Percentiles rank a stretch among this genome's conserved stretches.
These are phyloP conservation scores for Philaethria dido DNA, from an alignment of 2,888 invertebrate genomes.

Conservation along the genomic window DNA sequence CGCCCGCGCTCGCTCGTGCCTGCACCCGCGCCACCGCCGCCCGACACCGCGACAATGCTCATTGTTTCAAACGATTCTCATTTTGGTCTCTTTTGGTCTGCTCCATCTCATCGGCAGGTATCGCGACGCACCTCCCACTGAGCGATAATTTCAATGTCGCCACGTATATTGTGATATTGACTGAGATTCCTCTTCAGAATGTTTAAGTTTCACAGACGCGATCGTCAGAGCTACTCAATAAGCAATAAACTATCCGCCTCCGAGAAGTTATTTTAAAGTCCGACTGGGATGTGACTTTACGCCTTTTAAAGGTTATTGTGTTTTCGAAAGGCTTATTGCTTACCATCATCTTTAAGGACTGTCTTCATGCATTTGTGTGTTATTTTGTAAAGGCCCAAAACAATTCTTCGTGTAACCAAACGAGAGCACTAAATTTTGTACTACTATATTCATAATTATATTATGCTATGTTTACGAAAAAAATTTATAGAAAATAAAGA, in stretches of 20 bases:
- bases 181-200: constrained; percentile 77
- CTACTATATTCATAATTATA: too few species aligned
- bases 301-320: constrained; percentile 83
- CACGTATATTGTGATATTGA: constrained; percentile 79
- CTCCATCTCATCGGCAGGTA: constrained; percentile 61
- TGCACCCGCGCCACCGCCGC: constrained; percentile 52
- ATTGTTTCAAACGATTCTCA: constrained; percentile 79
- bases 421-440: not conserved
- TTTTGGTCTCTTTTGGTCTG: constrained; percentile 68
- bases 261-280: constrained; percentile 80
- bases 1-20: constrained; percentile 46
- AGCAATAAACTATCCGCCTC: constrained; percentile 83
- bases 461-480: too few species aligned
- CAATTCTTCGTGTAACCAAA: not conserved
- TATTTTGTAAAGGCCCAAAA: constrained; percentile 24
- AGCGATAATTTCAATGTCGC: constrained; percentile 81
- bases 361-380: constrained; percentile 30
- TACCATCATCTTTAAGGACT: constrained; percentile 35
- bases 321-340: constrained; percentile 65
- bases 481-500: not conserved
- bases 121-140: constrained; percentile 74
- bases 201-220: constrained; percentile 77
- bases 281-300: constrained; percentile 76
- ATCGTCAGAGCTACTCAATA: constrained; percentile 81
- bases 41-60: constrained; percentile 69